Conservation (phyloP, 2,113 vertebrate genomes). For the Erythrocercus mccallii region DNA sequence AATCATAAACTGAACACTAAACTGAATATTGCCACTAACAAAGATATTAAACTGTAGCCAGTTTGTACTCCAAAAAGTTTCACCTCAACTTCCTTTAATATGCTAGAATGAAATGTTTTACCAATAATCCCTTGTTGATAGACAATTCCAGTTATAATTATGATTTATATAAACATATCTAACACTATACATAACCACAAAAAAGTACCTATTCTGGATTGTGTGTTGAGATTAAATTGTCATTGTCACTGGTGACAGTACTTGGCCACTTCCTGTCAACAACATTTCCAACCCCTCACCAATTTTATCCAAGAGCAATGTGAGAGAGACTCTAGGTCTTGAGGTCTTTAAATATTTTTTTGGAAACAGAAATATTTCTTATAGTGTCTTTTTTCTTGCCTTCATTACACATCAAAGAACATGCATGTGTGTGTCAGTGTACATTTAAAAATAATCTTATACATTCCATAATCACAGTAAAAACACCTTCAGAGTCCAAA, state of each 20-base stretch:
- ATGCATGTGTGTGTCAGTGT: background rate
- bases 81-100: background rate
- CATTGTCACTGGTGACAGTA: background rate
- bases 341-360: background rate
- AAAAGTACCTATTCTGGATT: background rate
- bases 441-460: background rate
- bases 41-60: background rate
- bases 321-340: background rate
- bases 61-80: background rate
- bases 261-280: background rate
- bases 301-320: background rate
- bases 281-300: background rate
- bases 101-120: background rate
- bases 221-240: background rate
- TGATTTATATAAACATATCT: background rate
- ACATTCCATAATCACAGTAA: background rate
- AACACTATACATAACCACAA: background rate
- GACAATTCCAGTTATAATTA: background rate
- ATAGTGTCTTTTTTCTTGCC: background rate
- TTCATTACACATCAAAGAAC: background rate
- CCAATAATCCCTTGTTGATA: background rate
- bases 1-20: background rate
- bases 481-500: background rate
- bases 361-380: background rate
- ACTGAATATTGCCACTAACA: background rate